Conservation (phyloP, 2,113 vertebrate genomes). For the Nesoenas mayeri region DNA sequence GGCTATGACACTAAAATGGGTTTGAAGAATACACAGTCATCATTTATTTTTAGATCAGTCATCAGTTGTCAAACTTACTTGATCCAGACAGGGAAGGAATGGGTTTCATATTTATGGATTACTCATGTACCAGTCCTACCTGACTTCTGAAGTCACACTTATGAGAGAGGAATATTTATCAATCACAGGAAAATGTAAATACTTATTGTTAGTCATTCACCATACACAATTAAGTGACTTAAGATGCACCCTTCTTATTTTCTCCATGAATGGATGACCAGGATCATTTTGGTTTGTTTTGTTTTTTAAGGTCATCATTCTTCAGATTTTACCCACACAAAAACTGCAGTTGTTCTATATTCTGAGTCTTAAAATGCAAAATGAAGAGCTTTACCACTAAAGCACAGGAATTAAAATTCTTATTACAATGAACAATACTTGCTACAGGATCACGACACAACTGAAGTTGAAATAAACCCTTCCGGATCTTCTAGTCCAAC, state of each 20-base stretch:
- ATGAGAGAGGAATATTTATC: background rate
- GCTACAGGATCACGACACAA: background rate
- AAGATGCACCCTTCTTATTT: background rate
- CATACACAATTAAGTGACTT: background rate
- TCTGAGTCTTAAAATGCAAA: background rate
- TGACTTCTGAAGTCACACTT: background rate
- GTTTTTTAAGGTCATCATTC: background rate
- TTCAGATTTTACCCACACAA: background rate
- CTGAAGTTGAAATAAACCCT: background rate
- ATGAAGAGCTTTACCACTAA: background rate
- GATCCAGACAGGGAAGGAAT: background rate
- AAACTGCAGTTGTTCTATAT: background rate
- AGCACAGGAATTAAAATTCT: background rate
- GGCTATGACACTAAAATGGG: background rate
- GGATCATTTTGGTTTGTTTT: background rate
- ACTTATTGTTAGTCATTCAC: background rate
- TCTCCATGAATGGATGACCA: background rate
- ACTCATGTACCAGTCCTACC: background rate
- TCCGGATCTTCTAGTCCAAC: background rate
- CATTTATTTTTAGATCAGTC: background rate
- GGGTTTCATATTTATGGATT: background rate
- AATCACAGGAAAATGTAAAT: background rate
- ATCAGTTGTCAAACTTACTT: background rate
- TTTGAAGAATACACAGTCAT: background rate
- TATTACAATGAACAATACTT: background rate